Conservation (phyloP, 1,140 invertebrate species). For the Diorhabda elongata region DNA sequence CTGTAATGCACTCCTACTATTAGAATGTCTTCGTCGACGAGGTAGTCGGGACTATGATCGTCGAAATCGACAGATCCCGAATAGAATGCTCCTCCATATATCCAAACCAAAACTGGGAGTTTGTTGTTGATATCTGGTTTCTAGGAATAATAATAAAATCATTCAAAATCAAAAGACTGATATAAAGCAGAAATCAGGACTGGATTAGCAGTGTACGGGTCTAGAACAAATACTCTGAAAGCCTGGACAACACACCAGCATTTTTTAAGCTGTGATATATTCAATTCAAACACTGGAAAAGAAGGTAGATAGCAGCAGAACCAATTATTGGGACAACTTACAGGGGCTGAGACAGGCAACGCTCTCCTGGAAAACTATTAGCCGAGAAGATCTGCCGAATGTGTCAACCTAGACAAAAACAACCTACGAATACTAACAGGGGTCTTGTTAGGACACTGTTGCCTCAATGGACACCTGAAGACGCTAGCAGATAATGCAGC, state of each 20-base stretch:
- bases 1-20: conserved; percentile 69
- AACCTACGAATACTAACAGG: too few species aligned
- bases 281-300: neutral
- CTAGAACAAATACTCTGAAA: too few species aligned
- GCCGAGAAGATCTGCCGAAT: too few species aligned
- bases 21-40: conserved; percentile 62
- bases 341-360: too few species aligned
- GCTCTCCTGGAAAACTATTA: too few species aligned
- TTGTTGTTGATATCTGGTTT: conserved; percentile 16
- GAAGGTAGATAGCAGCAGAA: too few species aligned
- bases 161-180: conserved; percentile 9
- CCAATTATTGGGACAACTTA: too few species aligned
- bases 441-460: too few species aligned
- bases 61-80: conserved; percentile 58
- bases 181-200: neutral
- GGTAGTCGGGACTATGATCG: conserved; percentile 61
- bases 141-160: neutral
- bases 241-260: neutral
- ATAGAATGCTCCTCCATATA: conserved; percentile 70
- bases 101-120: conserved; percentile 53
- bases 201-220: too few species aligned
- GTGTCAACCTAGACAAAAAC: too few species aligned
- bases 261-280: neutral
- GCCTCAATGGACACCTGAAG: too few species aligned
- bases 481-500: too few species aligned